Evolutionary conservation across 2,113 vertebrate genomes (phyloP).

Genomic region (Pteropus alecto): DNA sequence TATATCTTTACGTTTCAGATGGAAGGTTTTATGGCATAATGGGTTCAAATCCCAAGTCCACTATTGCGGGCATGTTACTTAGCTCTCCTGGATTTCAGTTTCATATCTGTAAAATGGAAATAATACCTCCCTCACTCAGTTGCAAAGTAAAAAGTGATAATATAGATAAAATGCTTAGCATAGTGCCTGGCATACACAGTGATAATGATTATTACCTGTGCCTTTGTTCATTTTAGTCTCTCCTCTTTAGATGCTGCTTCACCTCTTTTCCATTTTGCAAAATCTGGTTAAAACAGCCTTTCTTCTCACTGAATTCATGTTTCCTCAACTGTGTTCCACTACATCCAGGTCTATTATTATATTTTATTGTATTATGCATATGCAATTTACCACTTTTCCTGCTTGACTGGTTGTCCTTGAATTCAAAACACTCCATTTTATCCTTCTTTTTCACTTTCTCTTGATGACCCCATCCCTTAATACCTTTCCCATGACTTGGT

Average conservation of each 20-base stretch:
- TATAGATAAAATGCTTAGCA: neutral
- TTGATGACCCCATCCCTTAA: neutral
- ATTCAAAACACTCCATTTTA: neutral
- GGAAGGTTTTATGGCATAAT: neutral
- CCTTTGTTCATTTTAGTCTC: neutral
- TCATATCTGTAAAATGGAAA: neutral
- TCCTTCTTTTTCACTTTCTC: neutral
- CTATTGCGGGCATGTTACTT: neutral
- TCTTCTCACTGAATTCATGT: neutral
- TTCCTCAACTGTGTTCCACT: neutral
- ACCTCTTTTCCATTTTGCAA: neutral
- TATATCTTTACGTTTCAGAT: neutral
- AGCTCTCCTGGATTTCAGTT: neutral
- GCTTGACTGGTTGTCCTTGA: neutral
- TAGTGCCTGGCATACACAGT: neutral
- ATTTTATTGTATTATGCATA: neutral
- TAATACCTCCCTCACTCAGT: neutral
- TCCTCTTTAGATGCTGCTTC: neutral
- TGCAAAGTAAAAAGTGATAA: neutral
- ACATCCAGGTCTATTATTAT: neutral
- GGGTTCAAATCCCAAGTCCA: neutral
- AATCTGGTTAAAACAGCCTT: neutral
- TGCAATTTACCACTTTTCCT: neutral
- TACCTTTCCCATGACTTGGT: neutral
- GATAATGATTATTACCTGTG: neutral